Percentiles rank a stretch among this genome's conserved stretches.
Conservation (phyloP, 2,888 invertebrate species). For the Stenchaetothrips biformis region DNA sequence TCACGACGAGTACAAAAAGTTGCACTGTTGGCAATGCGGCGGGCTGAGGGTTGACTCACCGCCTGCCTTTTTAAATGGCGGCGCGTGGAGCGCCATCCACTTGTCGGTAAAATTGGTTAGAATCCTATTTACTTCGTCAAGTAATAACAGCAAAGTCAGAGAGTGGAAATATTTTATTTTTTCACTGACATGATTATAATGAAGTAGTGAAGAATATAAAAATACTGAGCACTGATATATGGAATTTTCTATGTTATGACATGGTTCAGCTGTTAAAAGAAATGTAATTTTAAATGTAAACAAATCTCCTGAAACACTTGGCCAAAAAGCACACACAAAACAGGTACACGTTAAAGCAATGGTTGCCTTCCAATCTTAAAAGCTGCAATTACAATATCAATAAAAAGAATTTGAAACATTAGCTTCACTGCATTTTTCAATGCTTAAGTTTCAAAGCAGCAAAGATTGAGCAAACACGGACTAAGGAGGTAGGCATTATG, state of each 20-base stretch:
- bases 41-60: too few species aligned
- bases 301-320: too few species aligned
- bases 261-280: not conserved
- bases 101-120: too few species aligned
- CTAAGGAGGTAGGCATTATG: not conserved
- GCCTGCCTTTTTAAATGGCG: too few species aligned
- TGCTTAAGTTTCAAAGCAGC: too few species aligned
- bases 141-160: not conserved
- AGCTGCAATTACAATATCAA: not conserved
- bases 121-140: too few species aligned
- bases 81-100: too few species aligned
- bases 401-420: not conserved
- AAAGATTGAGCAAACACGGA: not conserved
- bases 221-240: constrained; percentile 19
- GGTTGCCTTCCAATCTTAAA: not conserved
- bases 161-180: not conserved
- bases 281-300: not conserved
- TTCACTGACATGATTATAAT: not conserved
- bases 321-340: not conserved
- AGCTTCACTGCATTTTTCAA: too few species aligned
- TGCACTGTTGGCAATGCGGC: too few species aligned
- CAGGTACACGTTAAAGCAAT: not conserved
- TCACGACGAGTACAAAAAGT: too few species aligned
- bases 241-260: not conserved
- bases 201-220: constrained; percentile 21